Base-by-base conservation (phyloP, 2,888 invertebrate species). In the Epirrhoe tristata region DNA sequence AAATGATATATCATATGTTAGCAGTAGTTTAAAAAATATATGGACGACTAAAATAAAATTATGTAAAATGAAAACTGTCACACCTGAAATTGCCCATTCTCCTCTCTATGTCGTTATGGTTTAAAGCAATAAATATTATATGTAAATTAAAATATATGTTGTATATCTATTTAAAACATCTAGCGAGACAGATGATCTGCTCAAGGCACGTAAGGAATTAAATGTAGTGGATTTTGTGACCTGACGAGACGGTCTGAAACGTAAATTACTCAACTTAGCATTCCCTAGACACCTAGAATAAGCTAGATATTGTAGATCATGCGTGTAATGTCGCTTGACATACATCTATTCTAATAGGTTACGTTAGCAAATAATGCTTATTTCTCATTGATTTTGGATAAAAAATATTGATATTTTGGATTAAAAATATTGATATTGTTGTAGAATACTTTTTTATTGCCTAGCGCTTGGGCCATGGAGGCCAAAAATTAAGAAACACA, bases 201-300 rank as follows among this genome's bases (percentile, higher is more conserved):
- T 89, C 90, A 88, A 86, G 82, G 92, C 92, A 92, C 91, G 84
- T 86, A 83, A 91, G 92, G 92, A 92, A 92, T 93, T 93, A 86
- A 90, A 81, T 69, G 90, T 91, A 91, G 89, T 80, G 75, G 77
- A 80, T 77, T 76, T 76, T 71, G 74, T 73, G 81, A 77, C 79
- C 75, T 72, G 55, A 58, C 70, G 73, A 79, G 55, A 58, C 70
- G 73, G 79, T 80, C 79, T 75, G 70, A 77, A 73, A 77, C 77
- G 74, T 82, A 72, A 71, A 83, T 85, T 84, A 80, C 83, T 86
- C 82, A 78, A 81, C 66, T 82, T 87, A 87, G 86, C 80, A 75
- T 77, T 84, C 84, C 85, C 83, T 90, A 90, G 88, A 79, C 70
- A 80, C 78, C 70, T 89, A 88, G 87, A 80, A 69, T 89, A 89